Percentiles rank a stretch among this genome's conserved stretches.
Evolutionary conservation across 2,888 invertebrate genomes (phyloP).

Genomic region (Achlya flavicornis): DNA sequence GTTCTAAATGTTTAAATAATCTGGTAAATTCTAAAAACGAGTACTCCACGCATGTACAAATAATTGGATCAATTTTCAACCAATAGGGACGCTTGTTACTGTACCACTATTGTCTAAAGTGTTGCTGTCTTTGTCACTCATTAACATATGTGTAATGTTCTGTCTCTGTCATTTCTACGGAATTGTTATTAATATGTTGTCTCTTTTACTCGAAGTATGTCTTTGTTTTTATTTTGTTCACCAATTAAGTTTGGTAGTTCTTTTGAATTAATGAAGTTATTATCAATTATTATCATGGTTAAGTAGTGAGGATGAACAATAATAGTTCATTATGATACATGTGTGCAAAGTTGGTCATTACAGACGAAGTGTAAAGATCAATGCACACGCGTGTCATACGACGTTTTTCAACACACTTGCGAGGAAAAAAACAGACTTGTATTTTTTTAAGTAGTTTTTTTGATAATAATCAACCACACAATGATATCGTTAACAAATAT

Average conservation of each 20-base stretch:
- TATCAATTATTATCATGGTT: too few species aligned
- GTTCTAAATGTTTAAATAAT: not conserved
- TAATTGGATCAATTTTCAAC: conserved; percentile 37
- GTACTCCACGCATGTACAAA: conserved; percentile 46
- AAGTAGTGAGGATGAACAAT: too few species aligned
- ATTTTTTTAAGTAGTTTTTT: too few species aligned
- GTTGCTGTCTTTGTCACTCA: conserved; percentile 29
- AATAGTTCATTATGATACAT: too few species aligned
- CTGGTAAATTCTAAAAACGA: conserved; percentile 22
- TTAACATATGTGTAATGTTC: conserved; percentile 20
- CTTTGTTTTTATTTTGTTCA: not conserved
- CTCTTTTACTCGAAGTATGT: not conserved
- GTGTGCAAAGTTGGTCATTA: too few species aligned
- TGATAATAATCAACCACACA: too few species aligned
- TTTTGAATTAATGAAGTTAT: not conserved
- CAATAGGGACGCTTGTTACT: conserved; percentile 31
- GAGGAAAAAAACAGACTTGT: too few species aligned
- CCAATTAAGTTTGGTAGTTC: not conserved
- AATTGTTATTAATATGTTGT: not conserved
- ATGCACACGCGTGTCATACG: too few species aligned
- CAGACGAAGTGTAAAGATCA: too few species aligned
- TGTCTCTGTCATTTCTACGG: not conserved
- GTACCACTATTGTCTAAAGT: conserved; percentile 30
- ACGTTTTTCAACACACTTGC: too few species aligned
- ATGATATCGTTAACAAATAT: too few species aligned